A percentile compares a stretch with the other conserved stretches of the same genome.
phyloP scores from a whole-genome alignment of 2,797 vertebrate genomes.

The Graptemys geographica region DNA sequence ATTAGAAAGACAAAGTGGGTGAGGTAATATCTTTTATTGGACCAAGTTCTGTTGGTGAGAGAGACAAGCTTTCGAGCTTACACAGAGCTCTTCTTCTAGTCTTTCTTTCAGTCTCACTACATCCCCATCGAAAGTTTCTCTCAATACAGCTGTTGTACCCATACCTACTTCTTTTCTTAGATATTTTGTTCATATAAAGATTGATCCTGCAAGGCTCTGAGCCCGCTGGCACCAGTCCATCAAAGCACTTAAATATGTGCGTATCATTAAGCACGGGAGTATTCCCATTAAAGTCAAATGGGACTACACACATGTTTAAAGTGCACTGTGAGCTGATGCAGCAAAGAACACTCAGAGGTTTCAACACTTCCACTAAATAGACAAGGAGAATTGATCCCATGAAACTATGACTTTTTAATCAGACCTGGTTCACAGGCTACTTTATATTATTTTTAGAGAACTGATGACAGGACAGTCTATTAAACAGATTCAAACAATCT shows the following conservation, averaged over 20 bases:
- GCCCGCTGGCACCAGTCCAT: accelerated
- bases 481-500: background rate
- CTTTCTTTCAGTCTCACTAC: no score
- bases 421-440: background rate
- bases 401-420: background rate
- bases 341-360: background rate
- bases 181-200: background rate
- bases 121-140: background rate
- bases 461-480: accelerated
- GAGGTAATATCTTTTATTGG: background rate
- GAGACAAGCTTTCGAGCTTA: background rate
- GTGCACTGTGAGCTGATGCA: no score
- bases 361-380: background rate
- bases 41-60: background rate
- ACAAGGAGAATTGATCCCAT: background rate
- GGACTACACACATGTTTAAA: background rate
- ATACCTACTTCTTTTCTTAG: background rate
- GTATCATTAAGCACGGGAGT: background rate
- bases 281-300: background rate
- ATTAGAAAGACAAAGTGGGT: background rate
- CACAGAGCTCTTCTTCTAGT: background rate
- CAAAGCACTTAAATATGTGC: background rate
- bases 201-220: accelerated
- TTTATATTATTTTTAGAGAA: background rate
- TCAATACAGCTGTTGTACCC: background rate